These are phyloP conservation scores for Scaptomyza tumidula DNA, from an alignment of 2,888 invertebrate species.

Conservation along the genomic window DNA sequence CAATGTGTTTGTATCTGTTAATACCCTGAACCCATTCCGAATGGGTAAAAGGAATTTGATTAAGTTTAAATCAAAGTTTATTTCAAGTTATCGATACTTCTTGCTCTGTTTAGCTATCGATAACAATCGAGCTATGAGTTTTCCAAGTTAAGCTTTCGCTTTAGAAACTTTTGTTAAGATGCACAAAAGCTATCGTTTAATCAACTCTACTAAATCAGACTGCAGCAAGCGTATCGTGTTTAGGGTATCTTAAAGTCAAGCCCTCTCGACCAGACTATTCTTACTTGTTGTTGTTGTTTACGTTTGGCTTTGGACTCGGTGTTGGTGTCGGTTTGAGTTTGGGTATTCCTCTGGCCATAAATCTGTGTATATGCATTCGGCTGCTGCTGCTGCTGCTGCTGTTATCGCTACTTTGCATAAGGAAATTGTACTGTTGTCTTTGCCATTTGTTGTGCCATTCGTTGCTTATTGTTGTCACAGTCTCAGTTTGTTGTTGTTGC, in stretches of 20 bases:
- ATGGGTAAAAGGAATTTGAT: not conserved
- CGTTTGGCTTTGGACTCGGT: conserved; percentile 22
- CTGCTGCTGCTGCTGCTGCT: conserved; percentile 66
- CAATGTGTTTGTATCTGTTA: not conserved
- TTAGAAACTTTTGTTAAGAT: not conserved
- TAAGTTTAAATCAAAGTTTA: not conserved
- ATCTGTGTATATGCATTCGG: conserved; percentile 79
- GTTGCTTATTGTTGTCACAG: conserved; percentile 63
- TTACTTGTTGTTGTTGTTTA: conserved; percentile 25
- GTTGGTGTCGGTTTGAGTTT: conserved; percentile 14
- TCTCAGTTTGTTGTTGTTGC: conserved; percentile 23
- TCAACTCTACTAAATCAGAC: not conserved
- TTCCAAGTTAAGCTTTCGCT: too few species aligned
- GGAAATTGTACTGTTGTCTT: conserved; percentile 76
- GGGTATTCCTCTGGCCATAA: conserved; percentile 55
- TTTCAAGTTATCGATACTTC: not conserved
- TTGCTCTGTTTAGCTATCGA: not conserved
- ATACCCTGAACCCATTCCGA: not conserved
- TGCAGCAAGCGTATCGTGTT: not conserved
- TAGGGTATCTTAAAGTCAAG: not conserved
- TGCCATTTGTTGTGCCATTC: conserved; percentile 56
- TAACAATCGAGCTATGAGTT: not conserved
- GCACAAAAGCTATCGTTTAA: not conserved
- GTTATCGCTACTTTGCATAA: conserved; percentile 77
- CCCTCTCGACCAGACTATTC: not conserved